These are phyloP conservation scores for Pseudoips prasinana DNA, from an alignment of 2,888 invertebrate genomes.

Conservation along the genomic window DNA sequence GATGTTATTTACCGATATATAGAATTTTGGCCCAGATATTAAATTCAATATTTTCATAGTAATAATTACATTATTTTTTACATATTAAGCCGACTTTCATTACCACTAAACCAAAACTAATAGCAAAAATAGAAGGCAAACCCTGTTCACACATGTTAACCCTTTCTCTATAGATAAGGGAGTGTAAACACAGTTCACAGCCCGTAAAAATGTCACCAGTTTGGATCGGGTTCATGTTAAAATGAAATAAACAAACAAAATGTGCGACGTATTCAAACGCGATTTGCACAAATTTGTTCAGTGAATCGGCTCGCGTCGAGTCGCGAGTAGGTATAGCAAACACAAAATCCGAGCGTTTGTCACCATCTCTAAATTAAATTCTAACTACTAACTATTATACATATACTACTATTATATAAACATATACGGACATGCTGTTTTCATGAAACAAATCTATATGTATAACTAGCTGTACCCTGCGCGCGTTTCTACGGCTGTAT, in stretches of 20 bases:
- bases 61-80: too few relatives aligned
- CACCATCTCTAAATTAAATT: slow-evolving; percentile 38
- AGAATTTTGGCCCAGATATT: too few relatives aligned
- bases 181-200: slow-evolving; percentile 29
- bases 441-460: too few relatives aligned
- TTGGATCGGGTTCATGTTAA: slow-evolving; percentile 40
- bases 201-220: slow-evolving; percentile 40
- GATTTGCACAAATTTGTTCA: slow-evolving; percentile 57
- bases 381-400: slow-evolving; percentile 9
- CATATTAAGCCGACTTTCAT: too few relatives aligned
- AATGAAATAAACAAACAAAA: slow-evolving; percentile 46
- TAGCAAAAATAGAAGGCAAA: too few relatives aligned
- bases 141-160: slow-evolving; percentile 36
- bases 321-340: slow-evolving; percentile 40
- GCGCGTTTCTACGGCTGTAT: too few relatives aligned
- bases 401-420: too few relatives aligned
- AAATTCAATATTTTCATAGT: too few relatives aligned
- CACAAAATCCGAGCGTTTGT: slow-evolving; percentile 33
- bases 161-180: slow-evolving; percentile 30
- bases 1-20: too few relatives aligned
- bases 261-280: slow-evolving; percentile 48
- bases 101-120: too few relatives aligned
- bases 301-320: slow-evolving; percentile 49
- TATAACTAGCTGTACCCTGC: too few relatives aligned
- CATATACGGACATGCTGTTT: too few relatives aligned